Percentiles rank a stretch among this genome's conserved stretches.
Conservation (phyloP, 2,113 vertebrate species). For the Alouatta palliata region DNA sequence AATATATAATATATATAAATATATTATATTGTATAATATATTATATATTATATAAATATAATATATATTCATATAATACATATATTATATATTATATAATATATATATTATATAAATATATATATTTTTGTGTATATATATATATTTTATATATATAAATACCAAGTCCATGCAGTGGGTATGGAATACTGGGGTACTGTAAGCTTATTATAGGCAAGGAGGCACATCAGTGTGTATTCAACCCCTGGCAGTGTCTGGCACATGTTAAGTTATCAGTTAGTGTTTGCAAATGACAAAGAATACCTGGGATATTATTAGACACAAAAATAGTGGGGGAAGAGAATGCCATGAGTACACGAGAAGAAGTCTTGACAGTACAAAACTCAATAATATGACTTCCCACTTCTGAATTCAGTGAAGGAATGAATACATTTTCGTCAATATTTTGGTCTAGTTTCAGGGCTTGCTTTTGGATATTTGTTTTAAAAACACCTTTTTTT, state of each 20-base stretch:
- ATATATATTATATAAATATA: no score
- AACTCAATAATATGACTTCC: neutral
- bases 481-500: no score
- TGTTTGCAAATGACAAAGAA: neutral
- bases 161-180: neutral
- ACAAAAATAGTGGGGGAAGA: neutral
- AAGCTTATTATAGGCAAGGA: neutral
- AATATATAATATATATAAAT: no score
- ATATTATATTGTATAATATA: no score
- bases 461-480: neutral
- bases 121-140: no score
- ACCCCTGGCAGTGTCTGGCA: neutral
- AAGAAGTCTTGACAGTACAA: neutral
- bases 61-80: no score
- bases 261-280: neutral
- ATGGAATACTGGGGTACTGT: neutral
- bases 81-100: no score
- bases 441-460: neutral
- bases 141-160: no score
- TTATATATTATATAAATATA: no score
- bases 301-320: neutral
- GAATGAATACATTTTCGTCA: neutral
- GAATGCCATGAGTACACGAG: neutral
- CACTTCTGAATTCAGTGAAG: neutral
- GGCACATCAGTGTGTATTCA: neutral